phyloP scores from a whole-genome alignment of 2,113 vertebrate genomes.

The Zapornia atra region DNA sequence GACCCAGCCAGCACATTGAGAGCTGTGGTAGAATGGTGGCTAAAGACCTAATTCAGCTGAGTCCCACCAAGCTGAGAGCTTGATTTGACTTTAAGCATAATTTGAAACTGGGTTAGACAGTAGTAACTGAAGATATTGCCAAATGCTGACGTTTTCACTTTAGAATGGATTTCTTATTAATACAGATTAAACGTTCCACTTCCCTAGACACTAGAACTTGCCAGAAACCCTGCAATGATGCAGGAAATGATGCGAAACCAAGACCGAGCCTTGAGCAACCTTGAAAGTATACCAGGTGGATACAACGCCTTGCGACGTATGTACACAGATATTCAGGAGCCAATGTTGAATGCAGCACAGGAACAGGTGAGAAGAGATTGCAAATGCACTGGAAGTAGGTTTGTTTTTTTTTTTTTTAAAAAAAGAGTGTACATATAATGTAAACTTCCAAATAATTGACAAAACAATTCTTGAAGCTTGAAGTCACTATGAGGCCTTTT shows the following conservation, averaged over 20 bases:
- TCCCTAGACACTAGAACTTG: constrained; percentile 83
- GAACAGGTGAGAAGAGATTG: constrained; percentile 75
- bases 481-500: background rate
- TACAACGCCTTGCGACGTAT: constrained; percentile 83
- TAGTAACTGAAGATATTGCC: background rate
- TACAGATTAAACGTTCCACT: constrained; percentile 36
- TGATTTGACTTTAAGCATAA: background rate
- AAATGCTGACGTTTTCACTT: background rate
- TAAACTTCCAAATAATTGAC: background rate
- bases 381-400: background rate
- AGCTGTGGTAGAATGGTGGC: background rate
- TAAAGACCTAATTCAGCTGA: background rate
- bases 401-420: background rate
- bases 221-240: constrained; percentile 87
- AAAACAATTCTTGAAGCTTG: background rate
- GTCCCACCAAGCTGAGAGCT: background rate
- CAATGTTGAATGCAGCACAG: constrained; percentile 83
- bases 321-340: constrained; percentile 86
- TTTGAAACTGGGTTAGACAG: background rate
- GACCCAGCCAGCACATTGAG: background rate
- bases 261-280: constrained; percentile 83
- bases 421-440: background rate
- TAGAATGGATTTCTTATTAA: constrained; percentile 53
- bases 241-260: constrained; percentile 88
- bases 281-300: constrained; percentile 85